Conservation (phyloP, 2,797 vertebrate genomes). For the Pteronotus mesoamericanus region DNA sequence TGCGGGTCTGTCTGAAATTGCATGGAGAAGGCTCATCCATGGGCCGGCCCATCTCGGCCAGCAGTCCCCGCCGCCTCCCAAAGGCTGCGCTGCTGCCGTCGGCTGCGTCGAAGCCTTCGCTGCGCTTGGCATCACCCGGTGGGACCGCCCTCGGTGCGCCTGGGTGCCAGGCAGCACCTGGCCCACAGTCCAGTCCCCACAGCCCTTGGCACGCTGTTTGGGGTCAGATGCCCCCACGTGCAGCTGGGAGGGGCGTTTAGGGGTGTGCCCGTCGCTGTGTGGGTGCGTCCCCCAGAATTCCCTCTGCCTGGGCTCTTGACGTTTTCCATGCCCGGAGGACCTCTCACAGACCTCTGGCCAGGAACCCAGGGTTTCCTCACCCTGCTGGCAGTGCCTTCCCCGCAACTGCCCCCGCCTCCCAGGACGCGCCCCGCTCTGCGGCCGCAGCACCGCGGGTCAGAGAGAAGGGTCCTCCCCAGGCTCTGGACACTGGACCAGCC, state of each 20-base stretch:
- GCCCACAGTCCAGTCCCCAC: not conserved
- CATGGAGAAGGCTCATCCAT: not conserved
- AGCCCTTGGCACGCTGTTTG: not conserved
- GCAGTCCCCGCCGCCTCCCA: no score
- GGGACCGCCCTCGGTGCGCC: no score
- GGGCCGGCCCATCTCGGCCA: not conserved
- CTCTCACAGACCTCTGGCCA: not conserved
- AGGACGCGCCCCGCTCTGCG: rapidly evolving
- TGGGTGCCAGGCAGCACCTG: no score
- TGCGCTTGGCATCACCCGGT: no score
- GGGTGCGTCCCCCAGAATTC: not conserved
- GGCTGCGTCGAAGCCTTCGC: no score
- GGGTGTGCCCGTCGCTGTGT: not conserved
- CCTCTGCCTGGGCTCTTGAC: not conserved
- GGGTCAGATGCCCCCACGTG: not conserved
- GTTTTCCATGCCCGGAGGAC: not conserved
- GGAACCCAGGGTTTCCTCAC: not conserved
- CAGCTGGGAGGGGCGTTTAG: not conserved
- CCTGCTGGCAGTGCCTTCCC: no score
- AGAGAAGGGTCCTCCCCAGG: not conserved
- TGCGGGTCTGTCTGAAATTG: not conserved
- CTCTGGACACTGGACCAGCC: no score
- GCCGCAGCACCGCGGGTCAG: no score
- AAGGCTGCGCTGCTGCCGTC: no score
- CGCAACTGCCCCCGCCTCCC: no score